phyloP scores from a whole-genome alignment of 64 coral and sea anemone genomes.

The Pocillopora verrucosa region DNA sequence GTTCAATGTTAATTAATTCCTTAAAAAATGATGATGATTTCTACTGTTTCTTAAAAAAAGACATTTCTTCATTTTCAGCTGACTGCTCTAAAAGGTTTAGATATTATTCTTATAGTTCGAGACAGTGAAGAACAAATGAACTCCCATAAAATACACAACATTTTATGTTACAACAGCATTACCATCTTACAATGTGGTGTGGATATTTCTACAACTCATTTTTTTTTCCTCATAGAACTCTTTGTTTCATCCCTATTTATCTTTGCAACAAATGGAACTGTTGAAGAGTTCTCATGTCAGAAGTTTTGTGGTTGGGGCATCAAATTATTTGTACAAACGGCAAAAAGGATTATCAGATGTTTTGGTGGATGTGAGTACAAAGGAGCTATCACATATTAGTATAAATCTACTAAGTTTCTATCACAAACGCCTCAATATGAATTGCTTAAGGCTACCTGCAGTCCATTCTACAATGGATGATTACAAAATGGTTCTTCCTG shows the following conservation, averaged over 20 bases:
- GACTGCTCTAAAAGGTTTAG: too few relatives aligned
- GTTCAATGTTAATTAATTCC: not conserved
- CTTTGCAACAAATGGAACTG: constrained; percentile 82
- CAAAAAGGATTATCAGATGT: constrained; percentile 72
- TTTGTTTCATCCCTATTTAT: constrained; percentile 77
- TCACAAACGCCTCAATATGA: not conserved
- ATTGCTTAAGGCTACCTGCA: not conserved
- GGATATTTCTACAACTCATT: not conserved
- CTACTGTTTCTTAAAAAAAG: too few relatives aligned
- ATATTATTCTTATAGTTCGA: too few relatives aligned
- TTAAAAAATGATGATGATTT: too few relatives aligned
- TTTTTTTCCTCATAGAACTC: constrained; percentile 55
- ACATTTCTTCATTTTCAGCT: too few relatives aligned
- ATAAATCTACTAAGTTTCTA: not conserved
- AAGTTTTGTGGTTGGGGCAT: constrained; percentile 83
- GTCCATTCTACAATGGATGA: too few relatives aligned
- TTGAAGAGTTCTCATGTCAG: constrained; percentile 56
- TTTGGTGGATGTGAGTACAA: constrained; percentile 77
- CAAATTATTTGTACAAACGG: constrained; percentile 80
- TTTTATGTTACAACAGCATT: too few relatives aligned
- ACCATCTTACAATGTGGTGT: too few relatives aligned
- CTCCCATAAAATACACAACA: too few relatives aligned
- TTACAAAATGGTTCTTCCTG: too few relatives aligned
- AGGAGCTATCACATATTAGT: not conserved
- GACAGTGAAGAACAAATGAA: too few relatives aligned